phyloP scores from a whole-genome alignment of 2,113 vertebrate species.

The Cyprinodon brontotheroides region DNA sequence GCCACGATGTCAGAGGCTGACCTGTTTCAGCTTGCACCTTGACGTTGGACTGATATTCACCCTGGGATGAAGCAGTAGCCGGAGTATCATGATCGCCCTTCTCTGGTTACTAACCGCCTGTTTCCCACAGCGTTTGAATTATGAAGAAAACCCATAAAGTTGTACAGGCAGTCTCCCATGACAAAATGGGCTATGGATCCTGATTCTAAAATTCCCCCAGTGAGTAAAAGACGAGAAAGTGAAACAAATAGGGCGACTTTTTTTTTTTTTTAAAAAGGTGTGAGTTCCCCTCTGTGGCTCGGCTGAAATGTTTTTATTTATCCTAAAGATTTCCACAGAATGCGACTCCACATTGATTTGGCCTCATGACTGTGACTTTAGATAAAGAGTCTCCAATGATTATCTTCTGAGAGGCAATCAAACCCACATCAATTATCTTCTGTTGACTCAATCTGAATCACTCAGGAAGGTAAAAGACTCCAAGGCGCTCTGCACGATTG shows the following conservation, averaged over 20 bases:
- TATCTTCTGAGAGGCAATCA: slow-evolving; percentile 64
- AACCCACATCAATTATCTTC: slow-evolving; percentile 27
- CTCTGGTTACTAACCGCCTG: slow-evolving; percentile 64
- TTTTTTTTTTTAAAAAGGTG: neutral
- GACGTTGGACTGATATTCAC: slow-evolving; percentile 45
- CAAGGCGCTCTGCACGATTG: slow-evolving; percentile 10
- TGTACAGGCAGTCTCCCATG: slow-evolving; percentile 74
- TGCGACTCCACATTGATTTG: slow-evolving; percentile 27
- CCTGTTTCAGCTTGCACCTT: slow-evolving; percentile 61
- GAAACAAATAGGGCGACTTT: neutral
- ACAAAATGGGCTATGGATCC: slow-evolving; percentile 40
- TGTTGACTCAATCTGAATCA: slow-evolving; percentile 59
- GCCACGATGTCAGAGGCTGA: slow-evolving; percentile 4
- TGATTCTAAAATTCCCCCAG: slow-evolving; percentile 42
- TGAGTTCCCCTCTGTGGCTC: neutral
- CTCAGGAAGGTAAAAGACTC: slow-evolving; percentile 26
- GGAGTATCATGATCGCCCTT: slow-evolving; percentile 39
- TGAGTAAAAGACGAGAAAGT: slow-evolving; percentile 6
- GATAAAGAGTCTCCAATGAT: slow-evolving; percentile 55
- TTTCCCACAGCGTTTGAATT: slow-evolving; percentile 60
- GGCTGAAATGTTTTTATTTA: neutral
- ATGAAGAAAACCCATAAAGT: slow-evolving; percentile 21
- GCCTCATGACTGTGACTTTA: slow-evolving; percentile 41
- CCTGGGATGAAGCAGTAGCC: slow-evolving; percentile 44
- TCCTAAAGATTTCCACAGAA: slow-evolving; percentile 2